These are phyloP conservation scores for Dasyprocta punctata DNA, from an alignment of 2,113 vertebrate genomes.

Conservation along the genomic window DNA sequence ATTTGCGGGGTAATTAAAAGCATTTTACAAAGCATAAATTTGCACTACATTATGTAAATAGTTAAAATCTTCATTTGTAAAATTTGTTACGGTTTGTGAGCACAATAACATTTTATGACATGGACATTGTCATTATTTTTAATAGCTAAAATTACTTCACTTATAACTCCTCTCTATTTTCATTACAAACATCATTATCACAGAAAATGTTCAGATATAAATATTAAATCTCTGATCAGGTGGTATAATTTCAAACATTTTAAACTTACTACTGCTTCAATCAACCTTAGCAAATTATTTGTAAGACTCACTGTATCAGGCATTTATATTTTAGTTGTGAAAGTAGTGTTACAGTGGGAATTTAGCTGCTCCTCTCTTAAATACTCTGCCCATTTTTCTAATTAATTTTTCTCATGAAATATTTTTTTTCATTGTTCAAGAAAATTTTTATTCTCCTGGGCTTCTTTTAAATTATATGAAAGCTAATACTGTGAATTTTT, in stretches of 20 bases:
- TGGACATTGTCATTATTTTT: conserved; percentile 64
- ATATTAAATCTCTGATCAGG: conserved; percentile 6
- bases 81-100: conserved; percentile 70
- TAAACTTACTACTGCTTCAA: background rate
- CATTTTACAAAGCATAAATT: conserved; percentile 71
- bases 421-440: background rate
- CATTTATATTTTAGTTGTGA: background rate
- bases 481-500: background rate
- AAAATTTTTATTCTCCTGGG: background rate
- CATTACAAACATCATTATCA: conserved; percentile 27
- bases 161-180: conserved; percentile 43
- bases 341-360: background rate
- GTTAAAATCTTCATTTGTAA: conserved; percentile 76
- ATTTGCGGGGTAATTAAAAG: conserved; percentile 79
- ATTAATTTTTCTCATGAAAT: background rate
- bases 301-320: background rate
- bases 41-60: conserved; percentile 74
- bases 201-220: conserved; percentile 26
- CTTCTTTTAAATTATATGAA: background rate
- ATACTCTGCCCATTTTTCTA: background rate
- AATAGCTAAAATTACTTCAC: conserved; percentile 59
- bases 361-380: background rate
- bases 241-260: conserved; percentile 43
- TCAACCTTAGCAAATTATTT: background rate
- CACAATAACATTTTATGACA: conserved; percentile 59